These are phyloP conservation scores for Centropus unirufus DNA, from an alignment of 2,113 vertebrate genomes.

Conservation along the genomic window DNA sequence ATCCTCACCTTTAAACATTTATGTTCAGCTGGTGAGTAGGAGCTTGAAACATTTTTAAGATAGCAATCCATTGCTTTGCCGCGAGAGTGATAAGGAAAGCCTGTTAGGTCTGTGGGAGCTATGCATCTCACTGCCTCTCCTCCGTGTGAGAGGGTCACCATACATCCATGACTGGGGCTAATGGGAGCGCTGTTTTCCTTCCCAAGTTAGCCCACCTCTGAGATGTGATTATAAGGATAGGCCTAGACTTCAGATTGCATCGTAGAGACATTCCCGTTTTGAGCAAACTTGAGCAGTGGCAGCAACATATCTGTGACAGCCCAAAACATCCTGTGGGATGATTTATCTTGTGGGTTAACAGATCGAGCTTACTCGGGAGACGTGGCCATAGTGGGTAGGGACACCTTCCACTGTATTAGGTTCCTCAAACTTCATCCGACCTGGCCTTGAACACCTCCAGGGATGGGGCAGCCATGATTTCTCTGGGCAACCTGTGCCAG, in stretches of 20 bases:
- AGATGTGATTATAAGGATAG: neutral
- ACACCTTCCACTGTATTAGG: too few relatives aligned
- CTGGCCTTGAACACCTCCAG: too few relatives aligned
- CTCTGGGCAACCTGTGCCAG: too few relatives aligned
- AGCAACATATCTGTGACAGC: neutral
- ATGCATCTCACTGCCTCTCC: neutral
- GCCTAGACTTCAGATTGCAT: neutral
- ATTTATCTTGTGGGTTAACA: neutral
- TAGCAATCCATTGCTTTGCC: neutral
- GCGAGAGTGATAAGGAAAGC: neutral
- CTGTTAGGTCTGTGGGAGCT: neutral
- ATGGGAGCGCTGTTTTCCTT: neutral
- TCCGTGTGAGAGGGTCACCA: neutral
- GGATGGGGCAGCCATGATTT: too few relatives aligned
- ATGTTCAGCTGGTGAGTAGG: neutral
- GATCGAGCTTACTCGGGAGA: neutral
- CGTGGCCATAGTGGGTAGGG: neutral
- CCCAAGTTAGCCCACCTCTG: neutral
- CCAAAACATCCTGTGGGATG: neutral
- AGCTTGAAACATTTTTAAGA: neutral
- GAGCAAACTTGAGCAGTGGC: neutral
- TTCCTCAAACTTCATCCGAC: too few relatives aligned
- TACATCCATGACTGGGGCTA: accelerated
- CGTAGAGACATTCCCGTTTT: neutral
- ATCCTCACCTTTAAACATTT: neutral